A percentile compares a stretch with the other conserved stretches of the same genome.
Evolutionary conservation across 2,113 vertebrate genomes (phyloP).

Genomic region (Bos indicus): DNA sequence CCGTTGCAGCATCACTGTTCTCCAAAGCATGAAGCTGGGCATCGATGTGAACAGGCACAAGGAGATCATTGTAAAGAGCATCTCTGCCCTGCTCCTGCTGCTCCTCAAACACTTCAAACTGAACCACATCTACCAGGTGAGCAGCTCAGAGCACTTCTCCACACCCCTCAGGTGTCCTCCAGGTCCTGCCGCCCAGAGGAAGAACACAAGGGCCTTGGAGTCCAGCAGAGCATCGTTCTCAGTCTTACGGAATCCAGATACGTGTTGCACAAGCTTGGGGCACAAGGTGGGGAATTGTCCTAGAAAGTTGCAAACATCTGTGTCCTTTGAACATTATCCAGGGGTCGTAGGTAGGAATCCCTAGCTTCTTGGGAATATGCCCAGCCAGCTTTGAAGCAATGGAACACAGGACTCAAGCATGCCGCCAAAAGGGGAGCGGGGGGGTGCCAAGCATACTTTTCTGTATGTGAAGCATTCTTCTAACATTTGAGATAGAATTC

Average conservation of each 20-base stretch:
- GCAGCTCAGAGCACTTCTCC: background rate
- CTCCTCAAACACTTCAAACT: constrained; percentile 97
- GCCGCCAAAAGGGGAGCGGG: background rate
- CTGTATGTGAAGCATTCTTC: background rate
- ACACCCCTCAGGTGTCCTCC: background rate
- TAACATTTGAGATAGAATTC: background rate
- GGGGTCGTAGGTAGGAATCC: background rate
- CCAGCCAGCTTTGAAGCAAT: background rate
- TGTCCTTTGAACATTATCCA: background rate
- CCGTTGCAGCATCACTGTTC: constrained; percentile 89
- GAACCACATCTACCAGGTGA: constrained; percentile 97
- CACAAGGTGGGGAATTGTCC: background rate
- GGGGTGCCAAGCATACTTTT: background rate
- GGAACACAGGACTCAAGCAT: background rate
- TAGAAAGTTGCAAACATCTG: background rate
- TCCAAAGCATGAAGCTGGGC: constrained; percentile 98
- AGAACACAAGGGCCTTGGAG: background rate
- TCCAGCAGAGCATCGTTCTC: background rate
- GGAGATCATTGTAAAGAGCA: constrained; percentile 97
- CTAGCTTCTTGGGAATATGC: background rate
- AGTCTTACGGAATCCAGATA: background rate
- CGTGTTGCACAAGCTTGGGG: background rate
- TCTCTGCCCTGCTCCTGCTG: constrained; percentile 91
- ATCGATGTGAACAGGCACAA: constrained; percentile 98
- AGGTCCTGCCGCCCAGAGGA: background rate